Base-by-base conservation (phyloP, 2,113 vertebrate species). In the Phyllopteryx taeniolatus region DNA sequence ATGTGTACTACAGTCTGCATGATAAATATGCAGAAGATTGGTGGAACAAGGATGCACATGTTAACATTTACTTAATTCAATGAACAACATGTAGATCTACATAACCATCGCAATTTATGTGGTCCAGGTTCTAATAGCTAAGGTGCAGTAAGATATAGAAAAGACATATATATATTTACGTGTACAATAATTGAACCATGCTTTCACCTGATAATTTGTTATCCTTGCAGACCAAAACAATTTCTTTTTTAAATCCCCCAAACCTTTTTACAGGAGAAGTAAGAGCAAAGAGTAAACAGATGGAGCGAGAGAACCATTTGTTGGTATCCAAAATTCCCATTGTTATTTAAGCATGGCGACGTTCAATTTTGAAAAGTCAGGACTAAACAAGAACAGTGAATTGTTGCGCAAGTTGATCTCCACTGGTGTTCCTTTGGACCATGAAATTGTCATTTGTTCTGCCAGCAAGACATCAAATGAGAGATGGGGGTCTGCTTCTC, bases 391-490 rank as follows among this genome's bases (percentile, higher is more conserved):
- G 71, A 91, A 83, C 82, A 86, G 85, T 77, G 79, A 82, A 73
- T 88, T 80, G 57, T 76, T 67, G 75, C 88, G 86, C 78, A 81
- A 87, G 85, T 92, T 90, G 89, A 92, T 89, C 82, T 89, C 79
- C 87, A 83, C 84, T 84, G 76, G 84, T 88, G 86, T 80, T 83
- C 80, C 86, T 86, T 83, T 91, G 85, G 86, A 91, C 86, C 90
- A 88, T 87, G 88, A 89, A 90, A 90, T 90, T 91, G 90, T 91
- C 80, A 83, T 92, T 94, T 91, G 89, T 89, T 93, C 90, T 91
- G 90, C 86, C 86, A 85, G 86, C 83, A 72, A 90, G 85, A 85
- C 86, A 90, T 90, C 88, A 90, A 92, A 92, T 90, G 86, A 92
- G 85, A 91, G 87, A 87, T 83, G 86, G 82, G 78, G 72, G 77